Conservation (phyloP, 2,113 vertebrate species). For the Hyperoodon ampullatus region DNA sequence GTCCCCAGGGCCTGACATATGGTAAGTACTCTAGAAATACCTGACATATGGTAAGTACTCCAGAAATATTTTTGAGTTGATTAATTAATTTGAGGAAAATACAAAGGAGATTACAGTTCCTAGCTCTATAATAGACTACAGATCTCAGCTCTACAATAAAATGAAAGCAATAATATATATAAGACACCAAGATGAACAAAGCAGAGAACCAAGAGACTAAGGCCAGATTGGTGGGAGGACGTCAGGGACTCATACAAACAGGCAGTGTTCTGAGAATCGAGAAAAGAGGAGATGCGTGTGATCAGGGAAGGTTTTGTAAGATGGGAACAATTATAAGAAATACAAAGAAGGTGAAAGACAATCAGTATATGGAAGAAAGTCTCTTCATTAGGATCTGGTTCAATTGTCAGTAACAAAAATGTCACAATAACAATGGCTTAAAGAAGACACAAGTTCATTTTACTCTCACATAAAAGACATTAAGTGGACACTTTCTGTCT, state of each 20-base stretch:
- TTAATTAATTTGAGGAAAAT: neutral
- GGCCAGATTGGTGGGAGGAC: neutral
- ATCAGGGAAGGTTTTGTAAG: neutral
- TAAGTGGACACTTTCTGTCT: neutral
- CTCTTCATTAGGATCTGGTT: neutral
- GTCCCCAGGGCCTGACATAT: neutral
- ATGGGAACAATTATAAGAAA: neutral
- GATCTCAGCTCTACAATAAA: neutral
- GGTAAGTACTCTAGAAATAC: neutral
- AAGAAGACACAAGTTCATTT: neutral
- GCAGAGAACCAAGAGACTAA: neutral
- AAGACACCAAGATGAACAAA: neutral
- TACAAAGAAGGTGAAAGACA: neutral
- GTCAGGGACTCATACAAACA: neutral
- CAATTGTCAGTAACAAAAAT: neutral
- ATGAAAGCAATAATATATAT: neutral
- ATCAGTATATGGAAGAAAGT: neutral
- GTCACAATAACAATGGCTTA: neutral
- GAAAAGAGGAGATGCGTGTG: neutral
- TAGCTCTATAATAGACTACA: neutral
- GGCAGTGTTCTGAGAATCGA: neutral
- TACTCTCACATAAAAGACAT: neutral
- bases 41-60: neutral
- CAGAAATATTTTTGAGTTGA: neutral
- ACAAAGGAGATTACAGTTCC: neutral